phyloP scores from a whole-genome alignment of 1,140 invertebrate species.

The Camponotus floridanus region DNA sequence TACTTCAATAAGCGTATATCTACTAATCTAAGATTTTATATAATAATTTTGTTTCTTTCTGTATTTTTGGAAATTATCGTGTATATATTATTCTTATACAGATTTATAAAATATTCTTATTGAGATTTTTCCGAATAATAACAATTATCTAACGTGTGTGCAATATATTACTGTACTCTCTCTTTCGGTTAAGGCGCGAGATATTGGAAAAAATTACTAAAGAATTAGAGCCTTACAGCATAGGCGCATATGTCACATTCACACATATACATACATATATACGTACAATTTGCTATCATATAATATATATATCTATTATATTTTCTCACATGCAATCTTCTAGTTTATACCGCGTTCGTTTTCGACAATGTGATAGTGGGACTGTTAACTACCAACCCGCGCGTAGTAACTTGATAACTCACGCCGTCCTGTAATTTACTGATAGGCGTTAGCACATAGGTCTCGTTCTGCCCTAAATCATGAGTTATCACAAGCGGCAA shows the following conservation, averaged over 20 bases:
- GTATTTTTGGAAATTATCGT: conserved; percentile 9
- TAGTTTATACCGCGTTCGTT: conserved; percentile 54
- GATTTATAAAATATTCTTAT: conserved; percentile 27
- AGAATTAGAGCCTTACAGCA: neutral
- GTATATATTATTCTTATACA: conserved; percentile 31
- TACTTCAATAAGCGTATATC: neutral
- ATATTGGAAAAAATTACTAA: neutral
- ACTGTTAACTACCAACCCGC: conserved; percentile 75
- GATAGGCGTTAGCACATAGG: conserved; percentile 78
- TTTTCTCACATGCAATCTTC: neutral
- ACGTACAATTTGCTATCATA: neutral
- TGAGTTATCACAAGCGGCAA: conserved; percentile 78
- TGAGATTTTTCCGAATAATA: neutral
- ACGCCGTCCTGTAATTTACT: conserved; percentile 75
- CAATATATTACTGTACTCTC: neutral
- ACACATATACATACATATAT: conserved; percentile 6
- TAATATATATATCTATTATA: conserved; percentile 8
- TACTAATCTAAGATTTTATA: conserved; percentile 16
- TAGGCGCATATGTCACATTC: conserved; percentile 29
- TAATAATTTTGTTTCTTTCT: neutral
- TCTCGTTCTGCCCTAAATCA: conserved; percentile 69
- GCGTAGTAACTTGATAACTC: conserved; percentile 77
- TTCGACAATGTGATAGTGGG: conserved; percentile 72
- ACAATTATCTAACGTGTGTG: neutral
- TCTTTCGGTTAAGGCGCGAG: neutral